These are phyloP conservation scores for Athetis lepigone DNA, from an alignment of 2,888 invertebrate genomes.

Conservation along the genomic window DNA sequence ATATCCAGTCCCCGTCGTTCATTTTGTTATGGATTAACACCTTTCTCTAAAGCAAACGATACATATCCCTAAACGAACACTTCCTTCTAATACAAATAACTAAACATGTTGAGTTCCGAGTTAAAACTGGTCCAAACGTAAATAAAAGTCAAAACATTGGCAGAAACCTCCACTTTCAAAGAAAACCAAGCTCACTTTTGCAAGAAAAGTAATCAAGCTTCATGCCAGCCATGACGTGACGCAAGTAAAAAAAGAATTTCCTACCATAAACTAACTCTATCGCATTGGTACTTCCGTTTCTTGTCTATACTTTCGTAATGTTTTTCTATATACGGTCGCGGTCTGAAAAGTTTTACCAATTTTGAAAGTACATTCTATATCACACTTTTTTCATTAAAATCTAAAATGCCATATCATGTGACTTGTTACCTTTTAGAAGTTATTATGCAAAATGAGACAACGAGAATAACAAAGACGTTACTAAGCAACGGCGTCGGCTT, in stretches of 20 bases:
- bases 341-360: too few species aligned
- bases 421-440: too few species aligned
- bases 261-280: constrained; percentile 54
- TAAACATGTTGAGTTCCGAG: constrained; percentile 62
- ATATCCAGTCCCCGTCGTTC: constrained; percentile 92
- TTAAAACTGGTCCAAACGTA: constrained; percentile 69
- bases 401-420: too few species aligned
- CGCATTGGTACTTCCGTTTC: constrained; percentile 53
- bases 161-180: constrained; percentile 80
- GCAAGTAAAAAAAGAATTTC: constrained; percentile 69
- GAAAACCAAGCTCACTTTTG: constrained; percentile 88
- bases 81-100: constrained; percentile 62
- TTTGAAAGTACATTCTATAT: too few species aligned
- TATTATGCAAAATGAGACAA: too few species aligned
- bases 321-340: background rate
- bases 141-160: constrained; percentile 82
- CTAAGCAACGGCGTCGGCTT: too few species aligned
- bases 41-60: constrained; percentile 66
- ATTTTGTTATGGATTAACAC: constrained; percentile 79
- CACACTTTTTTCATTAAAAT: too few species aligned
- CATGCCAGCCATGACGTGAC: constrained; percentile 84
- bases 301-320: constrained; percentile 4
- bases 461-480: too few species aligned
- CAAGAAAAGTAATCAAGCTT: constrained; percentile 88
- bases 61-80: constrained; percentile 65